phyloP scores from a whole-genome alignment of 2,113 vertebrate genomes.

The Triplophysa tibetana region DNA sequence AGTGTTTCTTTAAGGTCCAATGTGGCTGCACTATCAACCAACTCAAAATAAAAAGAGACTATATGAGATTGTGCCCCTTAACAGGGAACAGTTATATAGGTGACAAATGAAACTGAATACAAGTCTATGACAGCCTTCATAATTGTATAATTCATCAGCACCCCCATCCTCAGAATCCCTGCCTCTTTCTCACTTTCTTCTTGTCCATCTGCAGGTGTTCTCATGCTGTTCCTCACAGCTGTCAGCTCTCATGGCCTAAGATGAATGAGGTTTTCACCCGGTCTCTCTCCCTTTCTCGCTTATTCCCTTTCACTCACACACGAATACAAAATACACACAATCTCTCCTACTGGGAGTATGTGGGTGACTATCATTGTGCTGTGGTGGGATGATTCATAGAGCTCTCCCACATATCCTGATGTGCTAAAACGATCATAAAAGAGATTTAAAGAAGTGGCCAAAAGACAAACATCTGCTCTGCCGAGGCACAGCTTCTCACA shows the following conservation, averaged over 20 bases:
- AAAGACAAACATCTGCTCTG: conserved; percentile 25
- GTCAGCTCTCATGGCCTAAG: conserved; percentile 45
- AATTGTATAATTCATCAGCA: conserved; percentile 4
- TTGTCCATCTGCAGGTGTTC: conserved; percentile 46
- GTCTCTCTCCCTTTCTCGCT: conserved; percentile 27
- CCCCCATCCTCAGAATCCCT: conserved; percentile 7
- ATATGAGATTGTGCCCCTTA: background rate
- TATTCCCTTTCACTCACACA: background rate
- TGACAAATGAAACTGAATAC: conserved; percentile 29
- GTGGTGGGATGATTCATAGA: conserved; percentile 41
- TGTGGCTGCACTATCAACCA: too few species aligned
- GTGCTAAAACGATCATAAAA: conserved; percentile 27
- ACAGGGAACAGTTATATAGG: background rate
- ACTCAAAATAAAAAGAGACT: too few species aligned
- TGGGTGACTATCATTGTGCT: conserved; percentile 42
- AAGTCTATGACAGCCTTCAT: background rate
- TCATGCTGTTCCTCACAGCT: conserved; percentile 45
- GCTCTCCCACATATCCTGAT: conserved; percentile 19
- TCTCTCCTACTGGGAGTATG: conserved; percentile 11
- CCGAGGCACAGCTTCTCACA: conserved; percentile 2
- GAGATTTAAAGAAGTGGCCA: conserved; percentile 16
- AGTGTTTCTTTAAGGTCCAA: background rate
- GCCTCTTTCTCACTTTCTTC: background rate
- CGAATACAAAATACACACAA: conserved; percentile 14
- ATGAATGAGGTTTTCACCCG: conserved; percentile 47